A percentile compares a stretch with the other conserved stretches of the same genome.
These are phyloP conservation scores for Colinus virginianus DNA, from an alignment of 2,113 vertebrate genomes.

Conservation along the genomic window DNA sequence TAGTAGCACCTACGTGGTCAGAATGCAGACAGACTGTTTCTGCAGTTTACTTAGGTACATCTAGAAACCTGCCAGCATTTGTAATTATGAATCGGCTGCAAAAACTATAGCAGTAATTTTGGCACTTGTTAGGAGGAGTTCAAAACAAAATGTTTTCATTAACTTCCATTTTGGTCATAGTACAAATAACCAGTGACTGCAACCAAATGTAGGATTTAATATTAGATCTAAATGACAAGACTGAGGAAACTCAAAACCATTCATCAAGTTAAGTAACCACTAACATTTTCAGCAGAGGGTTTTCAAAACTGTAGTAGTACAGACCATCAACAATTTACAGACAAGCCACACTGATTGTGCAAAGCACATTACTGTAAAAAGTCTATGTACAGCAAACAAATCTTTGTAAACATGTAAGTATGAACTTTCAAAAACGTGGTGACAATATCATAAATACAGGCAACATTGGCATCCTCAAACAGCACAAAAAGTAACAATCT, in stretches of 20 bases:
- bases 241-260: constrained; percentile 88
- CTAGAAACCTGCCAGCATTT: constrained; percentile 64
- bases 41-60: constrained; percentile 41
- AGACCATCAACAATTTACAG: constrained; percentile 88
- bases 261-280: constrained; percentile 89
- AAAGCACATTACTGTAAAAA: constrained; percentile 95
- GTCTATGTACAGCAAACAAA: constrained; percentile 95
- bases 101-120: constrained; percentile 63
- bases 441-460: constrained; percentile 93
- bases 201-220: constrained; percentile 60
- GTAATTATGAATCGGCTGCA: constrained; percentile 57
- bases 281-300: constrained; percentile 87
- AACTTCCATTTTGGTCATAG: constrained; percentile 63
- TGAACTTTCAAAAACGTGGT: constrained; percentile 90
- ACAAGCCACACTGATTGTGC: constrained; percentile 93
- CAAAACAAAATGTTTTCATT: constrained; percentile 50
- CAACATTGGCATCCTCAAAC: constrained; percentile 93
- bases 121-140: constrained; percentile 70
- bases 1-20: constrained; percentile 79
- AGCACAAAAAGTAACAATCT: constrained; percentile 89
- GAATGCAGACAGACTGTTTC: constrained; percentile 64
- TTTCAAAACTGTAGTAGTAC: constrained; percentile 86
- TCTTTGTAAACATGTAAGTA: constrained; percentile 98
- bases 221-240: constrained; percentile 60
- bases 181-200: constrained; percentile 62